These are phyloP conservation scores for Dastarcus helophoroides DNA, from an alignment of 2,888 invertebrate species.

Conservation along the genomic window DNA sequence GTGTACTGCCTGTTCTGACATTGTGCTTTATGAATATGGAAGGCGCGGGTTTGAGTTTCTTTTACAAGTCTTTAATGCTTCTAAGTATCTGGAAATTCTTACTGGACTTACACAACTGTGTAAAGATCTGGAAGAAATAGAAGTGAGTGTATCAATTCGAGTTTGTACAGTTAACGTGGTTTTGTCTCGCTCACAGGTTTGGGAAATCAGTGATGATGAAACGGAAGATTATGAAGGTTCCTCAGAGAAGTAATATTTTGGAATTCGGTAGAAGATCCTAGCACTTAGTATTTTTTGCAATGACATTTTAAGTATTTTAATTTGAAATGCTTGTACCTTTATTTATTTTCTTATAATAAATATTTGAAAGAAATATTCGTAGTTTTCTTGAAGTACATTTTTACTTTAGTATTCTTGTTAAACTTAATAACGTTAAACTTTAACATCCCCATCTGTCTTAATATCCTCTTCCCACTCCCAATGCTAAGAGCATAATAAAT, in stretches of 20 bases:
- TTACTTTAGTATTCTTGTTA: too few relatives aligned
- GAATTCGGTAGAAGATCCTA: too few relatives aligned
- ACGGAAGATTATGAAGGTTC: slow-evolving; percentile 8
- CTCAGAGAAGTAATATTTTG: slow-evolving; percentile 2
- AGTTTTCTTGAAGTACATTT: too few relatives aligned
- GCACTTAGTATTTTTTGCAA: too few relatives aligned
- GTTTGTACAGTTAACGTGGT: not conserved
- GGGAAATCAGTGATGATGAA: slow-evolving; percentile 24
- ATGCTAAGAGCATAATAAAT: too few relatives aligned
- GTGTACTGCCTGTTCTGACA: slow-evolving; percentile 84
- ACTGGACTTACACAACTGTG: slow-evolving; percentile 65
- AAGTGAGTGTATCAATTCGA: slow-evolving; percentile 33
- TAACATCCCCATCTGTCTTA: too few relatives aligned
- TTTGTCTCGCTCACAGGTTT: slow-evolving; percentile 19
- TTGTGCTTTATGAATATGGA: slow-evolving; percentile 40
- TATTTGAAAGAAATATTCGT: too few relatives aligned
- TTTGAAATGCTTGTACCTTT: too few relatives aligned
- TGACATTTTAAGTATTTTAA: too few relatives aligned
- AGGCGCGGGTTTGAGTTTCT: slow-evolving; percentile 59
- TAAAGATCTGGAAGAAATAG: slow-evolving; percentile 46
- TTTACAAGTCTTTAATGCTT: slow-evolving; percentile 66
- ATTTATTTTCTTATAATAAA: too few relatives aligned
- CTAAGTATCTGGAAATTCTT: slow-evolving; percentile 72
- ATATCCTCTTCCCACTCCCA: too few relatives aligned
- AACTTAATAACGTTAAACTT: too few relatives aligned